phyloP scores from a whole-genome alignment of 2,888 invertebrate genomes.

The Erebia epiphron region DNA sequence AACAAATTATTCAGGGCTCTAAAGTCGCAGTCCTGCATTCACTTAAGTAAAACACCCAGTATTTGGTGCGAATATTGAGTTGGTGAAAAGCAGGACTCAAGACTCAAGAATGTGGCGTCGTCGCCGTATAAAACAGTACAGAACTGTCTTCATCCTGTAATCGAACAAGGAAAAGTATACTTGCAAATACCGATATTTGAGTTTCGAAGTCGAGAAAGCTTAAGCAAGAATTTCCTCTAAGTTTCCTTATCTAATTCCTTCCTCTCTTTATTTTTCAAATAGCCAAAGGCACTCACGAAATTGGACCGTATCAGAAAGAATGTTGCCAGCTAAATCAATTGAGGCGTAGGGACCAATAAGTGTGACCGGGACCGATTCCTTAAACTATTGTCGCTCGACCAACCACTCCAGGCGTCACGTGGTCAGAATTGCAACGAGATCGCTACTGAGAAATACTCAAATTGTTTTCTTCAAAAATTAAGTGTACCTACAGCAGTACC shows the following conservation, averaged over 20 bases:
- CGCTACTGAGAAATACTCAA: slow-evolving; percentile 46
- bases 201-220: slow-evolving; percentile 7
- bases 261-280: slow-evolving; percentile 21
- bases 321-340: slow-evolving; percentile 60
- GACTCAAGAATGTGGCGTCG: neutral
- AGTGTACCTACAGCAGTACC: neutral
- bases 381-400: slow-evolving; percentile 62
- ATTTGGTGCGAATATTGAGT: neutral
- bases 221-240: slow-evolving; percentile 2
- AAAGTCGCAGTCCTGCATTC: neutral
- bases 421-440: slow-evolving; percentile 63
- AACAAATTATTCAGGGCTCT: too few species aligned
- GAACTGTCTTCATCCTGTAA: neutral
- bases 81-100: neutral
- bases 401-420: slow-evolving; percentile 61
- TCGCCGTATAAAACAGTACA: neutral
- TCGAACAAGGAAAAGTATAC: neutral
- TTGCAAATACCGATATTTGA: slow-evolving; percentile 4
- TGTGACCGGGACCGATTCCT: slow-evolving; percentile 69
- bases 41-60: neutral
- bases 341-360: slow-evolving; percentile 73
- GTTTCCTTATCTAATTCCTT: slow-evolving; percentile 5
- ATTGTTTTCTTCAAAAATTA: slow-evolving; percentile 17
- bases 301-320: slow-evolving; percentile 32
- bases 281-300: slow-evolving; percentile 31